Base-by-base conservation (phyloP, 2,113 vertebrate genomes). In the Pitta sordida region DNA sequence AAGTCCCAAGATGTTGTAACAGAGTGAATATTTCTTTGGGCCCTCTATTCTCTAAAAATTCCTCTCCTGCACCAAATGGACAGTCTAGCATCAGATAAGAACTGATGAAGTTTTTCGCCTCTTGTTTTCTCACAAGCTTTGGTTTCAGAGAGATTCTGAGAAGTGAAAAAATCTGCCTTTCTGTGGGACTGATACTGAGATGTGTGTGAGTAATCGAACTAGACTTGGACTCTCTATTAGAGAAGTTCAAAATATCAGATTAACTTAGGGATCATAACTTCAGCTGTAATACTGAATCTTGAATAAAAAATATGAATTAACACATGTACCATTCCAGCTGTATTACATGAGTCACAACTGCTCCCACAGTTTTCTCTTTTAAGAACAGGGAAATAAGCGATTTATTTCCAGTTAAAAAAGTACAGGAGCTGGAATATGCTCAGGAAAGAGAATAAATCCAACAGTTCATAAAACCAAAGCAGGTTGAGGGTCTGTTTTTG, bases 51-150 rank as follows among this genome's bases (percentile, higher is more conserved):
- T n/a, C n/a, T n/a, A n/a, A n/a, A n/a, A n/a, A n/a, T n/a, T n/a
- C n/a, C n/a, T n/a, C n/a, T n/a, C n/a, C n/a, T n/a, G n/a, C n/a
- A n/a, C n/a, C n/a, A n/a, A 97, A 94, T 93, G 93, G 93, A 80
- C 92, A 86, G 78, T 77, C 83, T 96, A 82, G 89, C 52, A 34
- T 93, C 93, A 97, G 96, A 94, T 94, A 93, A 77, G 70, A 91
- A 93, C 55, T 27, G 77, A 74, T 91, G 59, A 94, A 93, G 36
- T 77, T 79, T 80, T 69, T 53, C 46, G 55, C 44, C 76, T 81
- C 82, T 95, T 89, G 64, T 70, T 81, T 90, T 88, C 68, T 95
- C 75, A 58, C 34, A 85, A 88, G 70, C 65, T 87, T 87, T 79
- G 62, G 39, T 70, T 80, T 58, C 43, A 83, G 9, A 79, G 39